A percentile compares a stretch with the other conserved stretches of the same genome.
Evolutionary conservation across 2,113 vertebrate genomes (phyloP).

Genomic region (Conger conger): DNA sequence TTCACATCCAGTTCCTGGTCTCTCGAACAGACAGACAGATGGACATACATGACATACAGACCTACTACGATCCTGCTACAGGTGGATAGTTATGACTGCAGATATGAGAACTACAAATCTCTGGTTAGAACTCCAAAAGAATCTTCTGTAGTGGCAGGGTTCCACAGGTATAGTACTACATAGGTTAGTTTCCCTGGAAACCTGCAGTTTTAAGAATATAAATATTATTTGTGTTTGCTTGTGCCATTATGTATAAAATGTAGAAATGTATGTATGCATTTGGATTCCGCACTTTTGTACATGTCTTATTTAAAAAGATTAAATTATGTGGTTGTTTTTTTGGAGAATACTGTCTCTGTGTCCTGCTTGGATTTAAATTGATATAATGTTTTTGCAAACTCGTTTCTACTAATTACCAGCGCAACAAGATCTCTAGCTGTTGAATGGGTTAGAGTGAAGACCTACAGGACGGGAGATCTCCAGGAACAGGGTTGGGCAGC

Average conservation of each 20-base stretch:
- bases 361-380: neutral
- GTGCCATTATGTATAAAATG: constrained; percentile 18
- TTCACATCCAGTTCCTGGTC: constrained; percentile 18
- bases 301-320: constrained; percentile 35
- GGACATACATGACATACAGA: neutral
- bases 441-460: too few species aligned
- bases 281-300: constrained; percentile 44
- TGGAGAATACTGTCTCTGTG: constrained; percentile 10
- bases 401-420: too few species aligned
- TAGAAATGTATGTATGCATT: neutral
- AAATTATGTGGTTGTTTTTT: constrained; percentile 47
- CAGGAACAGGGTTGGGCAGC: too few species aligned
- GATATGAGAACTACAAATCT: neutral
- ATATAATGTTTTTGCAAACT: neutral
- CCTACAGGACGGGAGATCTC: too few species aligned
- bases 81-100: neutral
- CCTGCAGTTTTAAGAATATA: neutral
- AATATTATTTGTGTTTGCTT: constrained; percentile 19
- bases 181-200: neutral
- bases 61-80: neutral
- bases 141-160: constrained; percentile 20
- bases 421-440: too few species aligned
- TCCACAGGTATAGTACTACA: neutral
- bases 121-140: neutral
- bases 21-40: neutral